Conservation (phyloP, 2,113 vertebrate species). For the Myotis davidii region DNA sequence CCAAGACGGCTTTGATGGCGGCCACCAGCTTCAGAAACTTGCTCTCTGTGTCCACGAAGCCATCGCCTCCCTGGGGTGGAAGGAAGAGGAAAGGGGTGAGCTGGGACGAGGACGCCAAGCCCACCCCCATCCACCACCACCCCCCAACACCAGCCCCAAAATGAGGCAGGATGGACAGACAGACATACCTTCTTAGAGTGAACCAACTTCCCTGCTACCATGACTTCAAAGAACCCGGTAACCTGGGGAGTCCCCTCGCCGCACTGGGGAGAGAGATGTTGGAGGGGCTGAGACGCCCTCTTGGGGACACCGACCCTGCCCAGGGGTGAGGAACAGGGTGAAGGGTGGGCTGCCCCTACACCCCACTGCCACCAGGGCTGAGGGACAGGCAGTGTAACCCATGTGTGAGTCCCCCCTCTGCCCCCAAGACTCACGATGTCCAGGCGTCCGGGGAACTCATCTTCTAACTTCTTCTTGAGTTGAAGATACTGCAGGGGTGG, state of each 20-base stretch:
- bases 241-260: conserved; percentile 79
- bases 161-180: accelerated
- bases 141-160: neutral
- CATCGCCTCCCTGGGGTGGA: conserved; percentile 77
- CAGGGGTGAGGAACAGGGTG: accelerated
- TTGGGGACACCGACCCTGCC: neutral
- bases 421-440: conserved; percentile 76
- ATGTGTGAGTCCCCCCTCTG: accelerated
- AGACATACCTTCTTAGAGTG: conserved; percentile 84
- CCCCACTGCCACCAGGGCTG: neutral
- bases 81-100: neutral
- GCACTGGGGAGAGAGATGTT: conserved; percentile 39
- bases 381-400: neutral
- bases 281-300: neutral
- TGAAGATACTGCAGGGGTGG: conserved; percentile 75
- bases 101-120: too few species aligned
- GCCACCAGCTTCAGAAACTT: conserved; percentile 79
- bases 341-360: neutral
- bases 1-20: conserved; percentile 75
- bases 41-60: conserved; percentile 76
- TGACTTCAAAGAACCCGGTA: conserved; percentile 85
- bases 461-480: conserved; percentile 80
- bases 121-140: neutral
- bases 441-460: conserved; percentile 80
- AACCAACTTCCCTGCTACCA: conserved; percentile 78